phyloP scores from a whole-genome alignment of 2,888 invertebrate genomes.

The Polymixis flavicincta region DNA sequence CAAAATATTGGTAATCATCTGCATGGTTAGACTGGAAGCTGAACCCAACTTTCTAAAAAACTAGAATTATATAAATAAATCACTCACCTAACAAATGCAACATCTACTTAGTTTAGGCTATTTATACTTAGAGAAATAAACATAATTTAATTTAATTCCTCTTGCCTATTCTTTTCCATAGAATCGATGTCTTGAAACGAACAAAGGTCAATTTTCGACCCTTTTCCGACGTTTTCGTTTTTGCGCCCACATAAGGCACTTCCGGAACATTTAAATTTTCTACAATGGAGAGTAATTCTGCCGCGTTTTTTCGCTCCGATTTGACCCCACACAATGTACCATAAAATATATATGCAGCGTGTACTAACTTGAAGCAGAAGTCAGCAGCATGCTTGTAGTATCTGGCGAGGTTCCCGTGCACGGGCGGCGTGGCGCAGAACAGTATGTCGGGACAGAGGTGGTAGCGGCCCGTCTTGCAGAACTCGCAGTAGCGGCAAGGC shows the following conservation, averaged over 20 bases:
- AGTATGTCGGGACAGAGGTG: slow-evolving; percentile 96
- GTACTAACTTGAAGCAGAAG: slow-evolving; percentile 94
- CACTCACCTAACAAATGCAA: too few species aligned
- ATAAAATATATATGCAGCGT: not conserved
- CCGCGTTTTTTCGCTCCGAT: not conserved
- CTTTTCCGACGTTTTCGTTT: too few species aligned
- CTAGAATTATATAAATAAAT: too few species aligned
- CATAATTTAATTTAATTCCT: not conserved
- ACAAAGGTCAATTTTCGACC: not conserved
- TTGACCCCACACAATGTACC: not conserved
- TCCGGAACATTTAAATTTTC: not conserved
- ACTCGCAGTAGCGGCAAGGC: slow-evolving; percentile 95
- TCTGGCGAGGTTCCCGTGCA: slow-evolving; percentile 96
- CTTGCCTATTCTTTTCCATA: not conserved
- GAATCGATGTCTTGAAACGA: not conserved
- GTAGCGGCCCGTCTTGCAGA: slow-evolving; percentile 97
- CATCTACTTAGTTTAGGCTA: not conserved
- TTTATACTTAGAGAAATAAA: not conserved
- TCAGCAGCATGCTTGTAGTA: slow-evolving; percentile 97
- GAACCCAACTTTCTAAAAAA: not conserved
- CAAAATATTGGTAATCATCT: too few species aligned
- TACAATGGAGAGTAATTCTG: not conserved
- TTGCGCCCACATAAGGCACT: too few species aligned
- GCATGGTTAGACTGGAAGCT: not conserved
- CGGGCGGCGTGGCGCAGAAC: slow-evolving; percentile 99